phyloP scores from a whole-genome alignment of 2,113 vertebrate genomes.

The Tyto alba region DNA sequence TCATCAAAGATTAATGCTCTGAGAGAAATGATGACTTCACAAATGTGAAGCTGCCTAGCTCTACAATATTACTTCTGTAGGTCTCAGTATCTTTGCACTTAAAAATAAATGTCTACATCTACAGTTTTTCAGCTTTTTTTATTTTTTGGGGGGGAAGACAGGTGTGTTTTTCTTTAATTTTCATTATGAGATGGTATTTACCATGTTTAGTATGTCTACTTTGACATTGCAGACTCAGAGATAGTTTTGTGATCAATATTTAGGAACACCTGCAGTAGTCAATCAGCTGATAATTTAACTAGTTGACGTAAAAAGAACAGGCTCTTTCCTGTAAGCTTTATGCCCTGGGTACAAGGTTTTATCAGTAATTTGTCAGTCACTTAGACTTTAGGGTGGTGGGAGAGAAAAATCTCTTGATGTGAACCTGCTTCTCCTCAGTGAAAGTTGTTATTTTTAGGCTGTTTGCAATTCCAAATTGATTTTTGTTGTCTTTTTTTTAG shows the following conservation, averaged over 20 bases:
- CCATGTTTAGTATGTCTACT: background rate
- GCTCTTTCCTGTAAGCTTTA: background rate
- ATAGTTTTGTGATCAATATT: background rate
- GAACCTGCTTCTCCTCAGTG: background rate
- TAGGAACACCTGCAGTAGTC: background rate
- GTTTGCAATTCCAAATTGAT: background rate
- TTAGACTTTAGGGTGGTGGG: background rate
- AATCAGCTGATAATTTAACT: background rate
- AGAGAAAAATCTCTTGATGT: background rate
- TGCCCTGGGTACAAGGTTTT: background rate
- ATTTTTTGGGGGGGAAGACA: fast-evolving
- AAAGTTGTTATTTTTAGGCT: background rate
- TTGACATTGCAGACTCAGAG: background rate
- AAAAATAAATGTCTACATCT: background rate
- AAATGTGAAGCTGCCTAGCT: background rate
- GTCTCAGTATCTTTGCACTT: background rate
- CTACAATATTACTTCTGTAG: background rate
- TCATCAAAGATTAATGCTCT: background rate
- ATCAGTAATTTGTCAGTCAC: background rate
- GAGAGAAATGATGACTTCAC: background rate
- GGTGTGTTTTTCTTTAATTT: background rate
- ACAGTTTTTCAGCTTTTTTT: background rate
- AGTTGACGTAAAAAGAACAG: background rate
- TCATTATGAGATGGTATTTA: background rate
- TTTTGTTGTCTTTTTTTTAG: background rate